Evolutionary conservation across 2,113 vertebrate genomes (phyloP).

Genomic region (Platycercus adscitus): DNA sequence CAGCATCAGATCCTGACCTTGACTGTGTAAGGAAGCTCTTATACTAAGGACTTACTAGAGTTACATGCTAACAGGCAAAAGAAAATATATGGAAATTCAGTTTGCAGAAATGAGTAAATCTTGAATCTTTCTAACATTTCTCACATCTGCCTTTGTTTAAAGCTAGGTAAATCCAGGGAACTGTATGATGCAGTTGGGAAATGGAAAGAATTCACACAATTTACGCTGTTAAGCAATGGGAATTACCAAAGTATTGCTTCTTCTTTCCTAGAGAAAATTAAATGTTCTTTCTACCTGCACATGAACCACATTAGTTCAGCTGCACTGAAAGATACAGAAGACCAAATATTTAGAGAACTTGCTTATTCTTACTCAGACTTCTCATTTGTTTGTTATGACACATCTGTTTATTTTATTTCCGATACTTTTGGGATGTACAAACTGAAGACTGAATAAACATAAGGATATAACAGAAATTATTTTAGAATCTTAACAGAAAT

Average conservation of each 20-base stretch:
- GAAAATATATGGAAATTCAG: accelerated
- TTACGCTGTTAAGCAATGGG: neutral
- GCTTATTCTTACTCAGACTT: neutral
- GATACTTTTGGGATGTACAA: neutral
- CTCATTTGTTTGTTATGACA: neutral
- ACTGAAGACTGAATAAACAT: neutral
- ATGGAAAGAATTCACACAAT: neutral
- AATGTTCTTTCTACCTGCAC: neutral
- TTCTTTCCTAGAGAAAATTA: neutral
- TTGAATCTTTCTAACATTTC: neutral
- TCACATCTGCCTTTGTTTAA: neutral
- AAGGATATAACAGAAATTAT: neutral
- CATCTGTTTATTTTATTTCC: neutral
- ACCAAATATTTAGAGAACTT: neutral
- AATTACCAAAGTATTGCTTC: neutral
- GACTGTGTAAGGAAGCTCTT: neutral
- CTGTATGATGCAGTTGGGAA: neutral
- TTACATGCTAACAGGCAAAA: neutral
- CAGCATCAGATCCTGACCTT: neutral
- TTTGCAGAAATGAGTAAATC: neutral
- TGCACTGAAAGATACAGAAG: neutral
- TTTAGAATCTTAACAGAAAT: neutral
- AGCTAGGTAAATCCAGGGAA: neutral
- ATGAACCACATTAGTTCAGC: neutral
- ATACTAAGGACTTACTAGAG: neutral